Evolutionary conservation across 2,888 invertebrate genomes (phyloP), one percentile per base, ranked within the genome.

Genomic region (Lasius fuliginosus): DNA sequence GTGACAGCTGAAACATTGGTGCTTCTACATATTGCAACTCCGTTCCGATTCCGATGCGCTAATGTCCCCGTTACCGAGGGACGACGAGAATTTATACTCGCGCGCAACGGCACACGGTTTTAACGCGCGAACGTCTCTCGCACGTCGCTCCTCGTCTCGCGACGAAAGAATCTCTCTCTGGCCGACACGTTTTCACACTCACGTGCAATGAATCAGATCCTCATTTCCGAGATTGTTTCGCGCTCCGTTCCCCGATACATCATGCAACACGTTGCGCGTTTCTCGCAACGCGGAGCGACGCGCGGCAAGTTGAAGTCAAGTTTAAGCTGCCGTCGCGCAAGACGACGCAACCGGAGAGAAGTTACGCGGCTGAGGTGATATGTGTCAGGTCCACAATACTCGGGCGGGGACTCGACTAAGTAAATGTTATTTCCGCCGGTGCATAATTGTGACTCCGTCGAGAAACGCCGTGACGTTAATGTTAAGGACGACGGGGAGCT

Each of bases 301-400:
- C 36, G 71, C 86, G 83, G 64, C 74, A 76, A 73, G 90, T 92
- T 93, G 85, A 91, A 92, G 92, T 90, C 89, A 90, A 92, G 93
- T 92, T 91, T 92, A 91, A 92, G 90, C 91, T 91, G 90, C 87
- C 90, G 90, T 90, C 90, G 88, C 90, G 88, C 89, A 89, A 89
- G 86, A 84, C 86, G 91, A 92, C 90, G 91, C 89, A 88, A 89
- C 89, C 89, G 90, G 90, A 91, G 91, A 90, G 90, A 92, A 94
- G 93, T 93, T 92, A 89, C 91, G 86, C 88, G 91, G 91, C 90
- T 89, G 92, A 92, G 92, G 91, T 94, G 94, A 94, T 94, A 94
- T 93, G 94, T 94, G 94, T 94, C 94, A 94, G 89, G 92, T 92
- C 93, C 94, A 94, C 92, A 92, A 92, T 93, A 91, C 92, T 90